Evolutionary conservation across 2,113 vertebrate genomes (phyloP), one percentile per base, ranked within the genome.

Genomic region (Cyanistes caeruleus): DNA sequence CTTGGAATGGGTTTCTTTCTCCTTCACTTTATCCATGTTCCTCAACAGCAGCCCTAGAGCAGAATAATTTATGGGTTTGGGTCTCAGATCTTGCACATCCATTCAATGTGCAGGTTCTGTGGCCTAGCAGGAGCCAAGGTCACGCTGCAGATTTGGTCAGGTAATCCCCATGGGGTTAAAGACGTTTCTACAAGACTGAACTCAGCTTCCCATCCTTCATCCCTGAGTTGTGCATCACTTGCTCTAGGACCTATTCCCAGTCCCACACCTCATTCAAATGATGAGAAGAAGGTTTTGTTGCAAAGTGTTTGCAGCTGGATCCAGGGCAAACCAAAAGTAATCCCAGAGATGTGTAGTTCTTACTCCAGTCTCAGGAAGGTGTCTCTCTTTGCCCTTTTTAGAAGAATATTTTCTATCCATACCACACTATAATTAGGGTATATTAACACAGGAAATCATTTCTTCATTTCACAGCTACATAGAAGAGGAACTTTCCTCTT

Each of bases 191-290:
- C 25, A 53, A 58, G 18, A 56, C 7, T 22, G 53, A 43, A 43
- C 27, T 43, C 52, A 39, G 1, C 7, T 79, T 88, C 25, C 37
- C 3, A 13, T 25, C n/a, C 81, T 89, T 70, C 15, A 35, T 65
- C 11, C 19, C 4, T 0, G 4, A 30, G 12, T 1, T 69, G 5
- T 15, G 17, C 37, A 21, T 23, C 35, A 22, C 7, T 65, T 52
- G 2, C 30, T 44, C 17, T 55, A 56, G 31, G 15, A 69, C 7
- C 2, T 63, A n/a, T 24, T 81, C 5, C 10, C 9, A 67, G 48
- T 41, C 28, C 22, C 25, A 84, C 3, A 28, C 33, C 24, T 67
- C 1, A 0, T 33, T 59, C 19, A 72, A 68, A 30, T 12, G 5
- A 80, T 0, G 15, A 63, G 10, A 2, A 73, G 23, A 67, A 64